Evolutionary conservation across 2,888 invertebrate species (phyloP), one percentile per base, ranked within the genome.

Genomic region (Gasteruption jaculator): DNA sequence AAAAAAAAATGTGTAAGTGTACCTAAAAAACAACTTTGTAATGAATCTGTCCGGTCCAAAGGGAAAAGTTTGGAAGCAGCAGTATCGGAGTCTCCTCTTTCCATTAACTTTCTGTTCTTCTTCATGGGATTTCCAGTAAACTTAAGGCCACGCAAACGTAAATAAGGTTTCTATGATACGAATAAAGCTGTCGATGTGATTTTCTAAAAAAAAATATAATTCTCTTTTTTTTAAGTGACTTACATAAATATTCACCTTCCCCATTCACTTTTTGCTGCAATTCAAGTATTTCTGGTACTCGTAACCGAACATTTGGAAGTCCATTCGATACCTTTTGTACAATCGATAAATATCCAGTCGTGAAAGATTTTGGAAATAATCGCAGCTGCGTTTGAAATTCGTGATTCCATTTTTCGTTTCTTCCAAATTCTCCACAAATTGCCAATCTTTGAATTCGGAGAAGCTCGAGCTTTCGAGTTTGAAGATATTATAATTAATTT

Each of bases 291-390:
- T 52, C 18, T 58, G 50, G 21, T 58, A 41, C 18, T 58, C 46
- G 32, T 71, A 71, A 47, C 63, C 50, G 39, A 68, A 71, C 61
- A 71, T 68, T 38, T 69, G 61, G 43, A 71, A 71, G 33, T 71
- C 71, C 7, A 66, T 51, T 50, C 57, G 59, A 26, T 70, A 71
- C 39, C 59, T 58, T 16, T 61, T 42, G 14, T 65, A 65, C 22
- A 71, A 52, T 43, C 54, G 53, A 3, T 54, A 31, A 15, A 64
- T 45, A n/a, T 56, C 54, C 15, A 60, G 52, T 12, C 40, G 46
- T 5, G 63, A 48, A 7, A 71, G 41, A 37, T 49, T 49, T 31
- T 55, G 53, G n/a, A 71, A 65, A 43, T 71, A 71, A 43, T 56
- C 52, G 46, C 71, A 71, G 2, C 63, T 61, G 21, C 34, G 41